These are phyloP conservation scores for Adelges cooleyi DNA, from an alignment of 1,140 invertebrate species.

Conservation along the genomic window DNA sequence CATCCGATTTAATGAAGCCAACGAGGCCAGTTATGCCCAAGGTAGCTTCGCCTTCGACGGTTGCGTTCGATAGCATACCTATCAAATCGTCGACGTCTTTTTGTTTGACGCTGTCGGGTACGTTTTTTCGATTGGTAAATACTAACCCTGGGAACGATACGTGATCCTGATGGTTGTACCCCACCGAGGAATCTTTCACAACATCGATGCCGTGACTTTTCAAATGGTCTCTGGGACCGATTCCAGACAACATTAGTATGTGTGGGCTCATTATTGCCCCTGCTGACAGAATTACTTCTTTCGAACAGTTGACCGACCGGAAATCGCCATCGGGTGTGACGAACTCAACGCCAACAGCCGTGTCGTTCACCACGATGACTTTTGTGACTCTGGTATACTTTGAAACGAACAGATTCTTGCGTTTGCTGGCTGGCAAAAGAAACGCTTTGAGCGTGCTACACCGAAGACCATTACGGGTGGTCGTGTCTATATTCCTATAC, in stretches of 20 bases:
- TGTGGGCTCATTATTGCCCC: constrained; percentile 63
- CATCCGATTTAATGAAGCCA: neutral
- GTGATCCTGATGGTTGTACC: constrained; percentile 68
- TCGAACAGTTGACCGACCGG: constrained; percentile 37
- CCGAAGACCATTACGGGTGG: constrained; percentile 53
- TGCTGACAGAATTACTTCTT: constrained; percentile 60
- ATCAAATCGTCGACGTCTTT: neutral
- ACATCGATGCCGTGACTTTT: constrained; percentile 42
- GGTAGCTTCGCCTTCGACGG: neutral
- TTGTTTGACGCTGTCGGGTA: neutral
- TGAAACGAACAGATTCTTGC: constrained; percentile 60
- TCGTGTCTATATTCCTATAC: constrained; percentile 44
- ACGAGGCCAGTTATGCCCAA: neutral
- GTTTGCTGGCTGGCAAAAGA: constrained; percentile 61
- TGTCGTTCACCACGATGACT: constrained; percentile 47
- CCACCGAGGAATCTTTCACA: constrained; percentile 56
- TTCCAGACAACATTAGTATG: constrained; percentile 40
- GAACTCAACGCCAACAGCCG: constrained; percentile 52
- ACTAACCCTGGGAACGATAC: constrained; percentile 13
- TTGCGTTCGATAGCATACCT: neutral
- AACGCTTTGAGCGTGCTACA: constrained; percentile 57
- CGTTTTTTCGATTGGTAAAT: constrained; percentile 6
- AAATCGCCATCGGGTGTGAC: constrained; percentile 38
- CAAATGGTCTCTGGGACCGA: constrained; percentile 39
- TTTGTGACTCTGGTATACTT: constrained; percentile 52